A percentile compares a stretch with the other conserved stretches of the same genome.
These are phyloP conservation scores for Formica selysi DNA, from an alignment of 1,140 invertebrate genomes.

Conservation along the genomic window DNA sequence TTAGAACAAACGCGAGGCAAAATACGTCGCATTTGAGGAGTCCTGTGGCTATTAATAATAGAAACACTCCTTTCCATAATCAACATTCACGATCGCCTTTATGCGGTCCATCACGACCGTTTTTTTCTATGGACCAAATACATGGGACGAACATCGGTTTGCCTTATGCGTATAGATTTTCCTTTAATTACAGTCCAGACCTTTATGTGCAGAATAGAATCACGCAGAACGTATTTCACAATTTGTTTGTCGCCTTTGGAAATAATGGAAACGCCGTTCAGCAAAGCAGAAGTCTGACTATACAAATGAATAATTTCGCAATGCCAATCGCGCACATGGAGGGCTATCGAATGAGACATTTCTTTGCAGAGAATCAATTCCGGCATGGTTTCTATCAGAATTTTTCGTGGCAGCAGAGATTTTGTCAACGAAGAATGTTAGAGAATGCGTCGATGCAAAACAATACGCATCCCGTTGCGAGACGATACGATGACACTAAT, in stretches of 20 bases:
- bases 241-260: slow-evolving; percentile 39
- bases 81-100: background rate
- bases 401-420: slow-evolving; percentile 52
- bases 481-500: slow-evolving; percentile 25
- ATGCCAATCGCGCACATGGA: slow-evolving; percentile 61
- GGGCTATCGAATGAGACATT: slow-evolving; percentile 65
- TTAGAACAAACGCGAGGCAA: slow-evolving; percentile 16
- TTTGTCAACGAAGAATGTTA: slow-evolving; percentile 69
- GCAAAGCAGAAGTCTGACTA: slow-evolving; percentile 58
- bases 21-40: background rate
- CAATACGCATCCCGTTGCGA: slow-evolving; percentile 33
- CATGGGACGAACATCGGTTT: slow-evolving; percentile 37
- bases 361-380: slow-evolving; percentile 69
- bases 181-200: slow-evolving; percentile 44
- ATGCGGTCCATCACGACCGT: background rate
- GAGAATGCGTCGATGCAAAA: slow-evolving; percentile 51
- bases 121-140: slow-evolving; percentile 1
- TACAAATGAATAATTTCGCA: slow-evolving; percentile 67
- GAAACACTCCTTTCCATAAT: slow-evolving; percentile 33
- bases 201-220: slow-evolving; percentile 59
- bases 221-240: slow-evolving; percentile 60
- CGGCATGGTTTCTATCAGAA: slow-evolving; percentile 72
- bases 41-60: background rate
- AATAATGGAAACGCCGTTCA: slow-evolving; percentile 53
- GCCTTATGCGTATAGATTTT: slow-evolving; percentile 41